These are phyloP conservation scores for Schizotus pectinicornis DNA, from an alignment of 2,888 invertebrate species.

Conservation along the genomic window DNA sequence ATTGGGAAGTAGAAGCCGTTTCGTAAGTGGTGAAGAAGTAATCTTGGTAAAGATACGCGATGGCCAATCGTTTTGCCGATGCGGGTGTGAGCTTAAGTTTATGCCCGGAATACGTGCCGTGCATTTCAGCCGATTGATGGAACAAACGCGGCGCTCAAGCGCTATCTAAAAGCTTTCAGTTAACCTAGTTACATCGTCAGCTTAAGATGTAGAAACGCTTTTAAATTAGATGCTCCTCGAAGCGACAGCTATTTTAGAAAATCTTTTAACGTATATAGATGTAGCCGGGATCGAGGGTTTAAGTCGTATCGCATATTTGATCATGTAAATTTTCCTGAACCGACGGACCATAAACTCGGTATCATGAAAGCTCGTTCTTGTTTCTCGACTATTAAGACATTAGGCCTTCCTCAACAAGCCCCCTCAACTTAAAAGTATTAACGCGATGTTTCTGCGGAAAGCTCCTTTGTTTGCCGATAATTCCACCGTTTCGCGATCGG, in stretches of 20 bases:
- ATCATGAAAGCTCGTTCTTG: too few species aligned
- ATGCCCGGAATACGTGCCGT: conserved; percentile 40
- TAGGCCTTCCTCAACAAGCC: too few species aligned
- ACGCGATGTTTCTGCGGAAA: too few species aligned
- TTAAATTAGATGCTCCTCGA: conserved; percentile 33
- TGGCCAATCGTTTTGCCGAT: conserved; percentile 40
- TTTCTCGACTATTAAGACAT: too few species aligned
- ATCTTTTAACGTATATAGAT: too few species aligned
- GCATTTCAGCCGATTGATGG: conserved; percentile 33
- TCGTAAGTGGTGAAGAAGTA: conserved; percentile 38
- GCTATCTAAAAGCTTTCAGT: conserved; percentile 42
- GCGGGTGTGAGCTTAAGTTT: conserved; percentile 41
- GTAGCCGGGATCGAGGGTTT: too few species aligned
- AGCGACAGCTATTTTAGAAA: conserved; percentile 3
- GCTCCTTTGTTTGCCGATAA: too few species aligned
- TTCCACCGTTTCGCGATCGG: background rate
- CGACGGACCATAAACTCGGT: too few species aligned
- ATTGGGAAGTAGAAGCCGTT: conserved; percentile 24
- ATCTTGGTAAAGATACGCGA: conserved; percentile 35
- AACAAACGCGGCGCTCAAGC: conserved; percentile 34
- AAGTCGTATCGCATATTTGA: too few species aligned
- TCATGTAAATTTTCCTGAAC: too few species aligned
- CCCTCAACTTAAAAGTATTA: too few species aligned
- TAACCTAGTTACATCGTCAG: conserved; percentile 41
- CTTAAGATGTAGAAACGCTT: conserved; percentile 35